Base-by-base conservation (phyloP, 2,113 vertebrate genomes). In the Smithornis capensis region DNA sequence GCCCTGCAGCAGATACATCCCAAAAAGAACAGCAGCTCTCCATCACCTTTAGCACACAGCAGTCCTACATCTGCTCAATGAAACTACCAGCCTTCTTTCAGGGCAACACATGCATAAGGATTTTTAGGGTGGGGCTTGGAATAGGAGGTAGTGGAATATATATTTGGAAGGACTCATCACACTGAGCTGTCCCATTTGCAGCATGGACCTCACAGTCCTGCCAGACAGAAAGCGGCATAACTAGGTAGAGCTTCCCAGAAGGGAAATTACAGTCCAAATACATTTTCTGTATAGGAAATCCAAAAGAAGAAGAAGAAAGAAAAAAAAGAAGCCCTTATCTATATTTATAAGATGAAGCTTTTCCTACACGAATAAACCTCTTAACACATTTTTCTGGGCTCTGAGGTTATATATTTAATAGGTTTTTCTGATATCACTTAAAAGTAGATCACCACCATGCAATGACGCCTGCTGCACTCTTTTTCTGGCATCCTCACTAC, bases 331-430 rank as follows among this genome's bases (percentile, higher is more conserved):
- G 73, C 60, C 90, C 59, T 95, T 97, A 96, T 97, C 91, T 94
- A 94, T 97, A 96, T 97, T 97, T 97, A 96, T 95, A 96, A 94
- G 94, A 96, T 74, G 81, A 80, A 97, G 89, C 81, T 92, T 96
- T 96, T 90, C 93, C 73, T 96, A 95, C 93, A 96, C 3, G 92
- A 97, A 94, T 95, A 96, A 95, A 96, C 90, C 92, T 96, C 94
- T 96, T 96, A 91, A 94, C 95, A 96, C 87, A 87, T 96, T 96
- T 96, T 96, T 95, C 93, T 92, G 94, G 95, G 91, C 21, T 0
- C 93, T 53, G 92, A 94, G 96, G 95, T 96, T 96, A 96, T 95
- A 95, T 96, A 95, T 96, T 96, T 97, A 95, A 97, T 97, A 96
- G 93, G 70, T 96, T 97, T 96, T 95, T 94, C 94, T 96, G 92